phyloP scores from a whole-genome alignment of 2,888 invertebrate species.

The Drosophila paranaensis region DNA sequence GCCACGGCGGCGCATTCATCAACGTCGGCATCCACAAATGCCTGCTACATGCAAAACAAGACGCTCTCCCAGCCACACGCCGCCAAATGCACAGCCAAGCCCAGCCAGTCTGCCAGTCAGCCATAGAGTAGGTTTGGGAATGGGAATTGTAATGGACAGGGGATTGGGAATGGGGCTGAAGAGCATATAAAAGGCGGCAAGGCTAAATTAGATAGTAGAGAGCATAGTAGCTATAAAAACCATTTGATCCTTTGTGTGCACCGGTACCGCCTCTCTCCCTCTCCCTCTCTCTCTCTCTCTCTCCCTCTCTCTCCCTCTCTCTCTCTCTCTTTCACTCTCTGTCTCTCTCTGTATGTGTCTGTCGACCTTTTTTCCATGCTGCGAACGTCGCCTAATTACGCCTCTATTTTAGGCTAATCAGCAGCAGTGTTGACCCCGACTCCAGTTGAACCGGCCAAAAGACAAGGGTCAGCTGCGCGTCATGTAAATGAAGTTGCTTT shows the following conservation, averaged over 20 bases:
- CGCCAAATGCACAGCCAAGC: slow-evolving; percentile 59
- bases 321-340: neutral
- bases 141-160: neutral
- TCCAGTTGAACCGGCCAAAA: neutral
- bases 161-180: slow-evolving; percentile 1
- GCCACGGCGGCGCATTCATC: slow-evolving; percentile 66
- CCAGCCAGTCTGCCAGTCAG: slow-evolving; percentile 35
- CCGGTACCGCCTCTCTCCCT: slow-evolving; percentile 29
- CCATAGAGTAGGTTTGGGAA: slow-evolving; percentile 18
- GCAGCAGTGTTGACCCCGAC: slow-evolving; percentile 61
- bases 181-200: slow-evolving; percentile 61
- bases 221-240: slow-evolving; percentile 40
- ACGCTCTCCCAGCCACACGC: slow-evolving; percentile 30
- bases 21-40: slow-evolving; percentile 65
- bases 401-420: slow-evolving; percentile 72
- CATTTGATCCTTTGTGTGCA: slow-evolving; percentile 75
- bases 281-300: neutral
- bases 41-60: slow-evolving; percentile 60
- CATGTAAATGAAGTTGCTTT: slow-evolving; percentile 57
- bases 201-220: slow-evolving; percentile 72
- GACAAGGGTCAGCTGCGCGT: slow-evolving; percentile 57
- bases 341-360: neutral
- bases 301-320: neutral
- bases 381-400: slow-evolving; percentile 68
- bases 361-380: slow-evolving; percentile 49